A percentile compares a stretch with the other conserved stretches of the same genome.
phyloP scores from a whole-genome alignment of 1,140 invertebrate genomes.

The Drosophila melanogaster region Release_6_plus_ISO1_MT NT_033777.3:11515501-11516000 shows the following conservation, averaged over 20 bases:
- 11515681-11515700: slow-evolving; percentile 52
- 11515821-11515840: slow-evolving; percentile 6
- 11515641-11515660: neutral
- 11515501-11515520: slow-evolving; percentile 25
- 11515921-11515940: slow-evolving; percentile 64
- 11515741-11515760: slow-evolving; percentile 54
- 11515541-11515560: slow-evolving; percentile 58
- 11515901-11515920: slow-evolving; percentile 64
- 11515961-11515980: slow-evolving; percentile 26
- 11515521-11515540: slow-evolving; percentile 25
- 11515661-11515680: neutral
- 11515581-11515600: slow-evolving; percentile 83
- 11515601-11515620: slow-evolving; percentile 66
- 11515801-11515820: slow-evolving; percentile 45
- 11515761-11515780: slow-evolving; percentile 15
- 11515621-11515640: slow-evolving; percentile 30
- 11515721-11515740: slow-evolving; percentile 81
- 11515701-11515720: slow-evolving; percentile 80
- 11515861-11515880: slow-evolving; percentile 38
- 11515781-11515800: slow-evolving; percentile 23
- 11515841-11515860: neutral
- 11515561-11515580: slow-evolving; percentile 79
- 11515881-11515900: slow-evolving; percentile 77
- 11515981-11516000: slow-evolving; percentile 38
- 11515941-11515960: slow-evolving; percentile 13